Conservation (phyloP, 2,797 vertebrate species). For the Prunella strophiata region DNA sequence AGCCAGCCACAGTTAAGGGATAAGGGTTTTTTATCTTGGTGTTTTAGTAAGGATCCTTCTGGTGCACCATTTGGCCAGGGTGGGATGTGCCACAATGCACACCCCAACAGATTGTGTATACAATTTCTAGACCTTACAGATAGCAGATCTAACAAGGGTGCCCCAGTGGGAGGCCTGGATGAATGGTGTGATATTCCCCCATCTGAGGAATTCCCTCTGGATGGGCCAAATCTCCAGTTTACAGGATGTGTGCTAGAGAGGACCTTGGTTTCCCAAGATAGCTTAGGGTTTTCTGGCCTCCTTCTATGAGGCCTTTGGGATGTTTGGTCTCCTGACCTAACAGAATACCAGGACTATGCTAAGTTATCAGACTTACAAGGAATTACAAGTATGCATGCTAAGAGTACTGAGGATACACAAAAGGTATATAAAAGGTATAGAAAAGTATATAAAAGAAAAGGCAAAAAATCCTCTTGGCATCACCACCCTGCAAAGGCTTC, state of each 20-base stretch:
- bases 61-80: not conserved
- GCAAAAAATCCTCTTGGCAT: no score
- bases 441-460: not conserved
- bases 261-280: not conserved
- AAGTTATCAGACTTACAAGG: not conserved
- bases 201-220: not conserved
- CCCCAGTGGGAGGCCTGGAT: not conserved
- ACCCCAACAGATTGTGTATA: fast-evolving
- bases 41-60: not conserved
- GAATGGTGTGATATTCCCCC: no score
- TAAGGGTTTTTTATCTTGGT: not conserved
- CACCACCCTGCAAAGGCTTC: not conserved
- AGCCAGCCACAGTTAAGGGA: not conserved
- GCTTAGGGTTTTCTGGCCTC: fast-evolving
- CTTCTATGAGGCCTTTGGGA: fast-evolving
- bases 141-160: not conserved
- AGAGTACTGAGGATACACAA: not conserved
- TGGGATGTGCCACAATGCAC: no score
- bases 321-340: not conserved
- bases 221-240: not conserved
- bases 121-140: not conserved
- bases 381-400: not conserved
- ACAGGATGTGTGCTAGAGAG: fast-evolving
- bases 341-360: fast-evolving
- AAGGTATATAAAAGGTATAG: not conserved